Conservation (phyloP, 2,113 vertebrate genomes). For the Etheostoma cragini region DNA sequence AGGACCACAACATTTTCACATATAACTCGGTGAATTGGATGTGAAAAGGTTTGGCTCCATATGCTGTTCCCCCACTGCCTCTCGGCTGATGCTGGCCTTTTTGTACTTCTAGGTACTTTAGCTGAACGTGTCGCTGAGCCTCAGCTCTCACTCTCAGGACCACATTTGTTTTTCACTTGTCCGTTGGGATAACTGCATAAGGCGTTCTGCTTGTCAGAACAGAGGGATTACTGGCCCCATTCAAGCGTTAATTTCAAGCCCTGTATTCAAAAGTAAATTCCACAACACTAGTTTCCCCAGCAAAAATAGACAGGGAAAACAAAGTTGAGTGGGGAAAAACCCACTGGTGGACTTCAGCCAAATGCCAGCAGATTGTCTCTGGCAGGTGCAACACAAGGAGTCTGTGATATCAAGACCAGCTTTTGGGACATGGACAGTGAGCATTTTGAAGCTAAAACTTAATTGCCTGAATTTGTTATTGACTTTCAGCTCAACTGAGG, state of each 20-base stretch:
- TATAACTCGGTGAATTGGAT: no score
- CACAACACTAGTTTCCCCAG: not conserved
- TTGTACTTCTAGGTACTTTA: no score
- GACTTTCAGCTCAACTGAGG: slow-evolving; percentile 77
- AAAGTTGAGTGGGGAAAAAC: no score
- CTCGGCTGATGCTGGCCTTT: no score
- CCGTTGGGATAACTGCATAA: not conserved
- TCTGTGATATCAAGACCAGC: not conserved
- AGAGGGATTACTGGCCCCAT: no score
- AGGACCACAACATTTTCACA: no score
- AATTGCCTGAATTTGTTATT: not conserved
- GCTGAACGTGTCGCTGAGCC: no score
- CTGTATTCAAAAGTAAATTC: not conserved
- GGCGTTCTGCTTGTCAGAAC: not conserved
- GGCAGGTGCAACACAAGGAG: not conserved
- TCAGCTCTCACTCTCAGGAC: no score
- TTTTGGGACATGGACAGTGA: not conserved
- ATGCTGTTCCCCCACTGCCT: no score
- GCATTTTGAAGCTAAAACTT: not conserved
- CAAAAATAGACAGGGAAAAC: not conserved
- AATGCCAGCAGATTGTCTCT: not conserved
- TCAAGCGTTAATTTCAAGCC: no score
- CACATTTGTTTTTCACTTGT: no score
- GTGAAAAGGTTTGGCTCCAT: no score
- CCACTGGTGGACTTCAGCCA: not conserved